Percentiles rank a stretch among this genome's conserved stretches.
phyloP scores from a whole-genome alignment of 2,888 invertebrate species.

The Augiades crinisus region DNA sequence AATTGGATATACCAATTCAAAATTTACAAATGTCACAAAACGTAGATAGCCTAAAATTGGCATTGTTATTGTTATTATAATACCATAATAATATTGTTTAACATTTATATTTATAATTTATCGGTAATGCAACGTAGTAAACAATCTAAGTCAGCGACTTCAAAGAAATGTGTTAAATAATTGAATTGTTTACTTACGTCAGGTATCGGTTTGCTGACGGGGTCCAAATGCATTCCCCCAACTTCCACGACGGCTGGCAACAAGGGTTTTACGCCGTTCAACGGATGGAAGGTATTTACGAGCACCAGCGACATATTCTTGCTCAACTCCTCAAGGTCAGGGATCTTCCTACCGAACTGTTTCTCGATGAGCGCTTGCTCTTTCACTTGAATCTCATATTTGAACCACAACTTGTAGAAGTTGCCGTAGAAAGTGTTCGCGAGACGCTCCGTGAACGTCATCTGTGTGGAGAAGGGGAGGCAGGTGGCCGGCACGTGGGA shows the following conservation, averaged over 20 bases:
- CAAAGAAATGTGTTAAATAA: too few relatives aligned
- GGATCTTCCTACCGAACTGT: conserved; percentile 68
- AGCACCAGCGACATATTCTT: conserved; percentile 78
- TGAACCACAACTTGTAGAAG: conserved; percentile 57
- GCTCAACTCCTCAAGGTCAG: conserved; percentile 74
- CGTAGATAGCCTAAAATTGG: too few relatives aligned
- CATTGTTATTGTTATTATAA: too few relatives aligned
- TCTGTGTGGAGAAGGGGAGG: conserved; percentile 63
- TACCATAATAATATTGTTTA: too few relatives aligned
- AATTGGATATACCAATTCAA: too few relatives aligned
- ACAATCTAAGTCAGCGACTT: too few relatives aligned
- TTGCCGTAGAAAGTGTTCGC: conserved; percentile 54
- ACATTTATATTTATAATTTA: too few relatives aligned
- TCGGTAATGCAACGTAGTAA: too few relatives aligned
- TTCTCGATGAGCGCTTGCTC: conserved; percentile 64
- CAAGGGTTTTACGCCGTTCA: conserved; percentile 80
- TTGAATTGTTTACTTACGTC: conserved; percentile 47
- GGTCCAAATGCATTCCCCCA: conserved; percentile 82
- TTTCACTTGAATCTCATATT: conserved; percentile 51
- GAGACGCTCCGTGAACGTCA: conserved; percentile 75
- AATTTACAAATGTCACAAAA: too few relatives aligned
- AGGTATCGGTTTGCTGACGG: conserved; percentile 63
- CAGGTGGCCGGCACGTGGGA: conserved; percentile 79
- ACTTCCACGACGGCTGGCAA: conserved; percentile 83
- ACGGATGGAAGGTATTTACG: conserved; percentile 82